Base-by-base conservation (phyloP, 2,113 vertebrate genomes). In the Anser cygnoides region DNA sequence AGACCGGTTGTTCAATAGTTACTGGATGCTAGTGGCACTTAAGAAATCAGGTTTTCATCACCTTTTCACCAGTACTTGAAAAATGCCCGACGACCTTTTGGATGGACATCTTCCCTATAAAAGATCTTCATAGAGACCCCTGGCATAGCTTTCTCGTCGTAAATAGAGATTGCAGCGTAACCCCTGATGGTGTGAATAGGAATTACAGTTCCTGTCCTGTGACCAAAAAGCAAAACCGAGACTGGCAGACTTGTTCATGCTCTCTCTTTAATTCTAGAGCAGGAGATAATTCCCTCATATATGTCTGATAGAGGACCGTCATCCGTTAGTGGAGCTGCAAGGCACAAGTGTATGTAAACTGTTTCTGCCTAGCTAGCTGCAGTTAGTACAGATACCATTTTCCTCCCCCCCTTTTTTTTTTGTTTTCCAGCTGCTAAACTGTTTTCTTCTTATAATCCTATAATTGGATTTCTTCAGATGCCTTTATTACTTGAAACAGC, bases 381-480 rank as follows among this genome's bases (percentile, higher is more conserved):
- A 49, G 46, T 21, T 49, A 21, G 46, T 49, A 11, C 20, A 22
- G 67, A 54, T 82, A 81, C 75, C 25, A 14, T 75, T 84, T 2
- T 58, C 26, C 10, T 6, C 8, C 17, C 6, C 41, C 16, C 0
- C 0, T 2, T 23, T 49, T 49, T 49, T 33, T 68, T 67, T 90
- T 86, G 39, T 39, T 63, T 63, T 46, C 75, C 66, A 83, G 58
- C 66, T 93, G 44, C 80, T 95, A 28, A 95, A 89, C 86, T 96
- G 71, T 92, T 96, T 95, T 93, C 92, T 93, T 92, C 73, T 87
- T 31, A 6, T 96, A 96, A 97, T 95, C 93, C 87, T 75, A 39
- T 97, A 92, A 97, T 62, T 88, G 89, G 95, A 95, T 97, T 96
- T 92, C 70, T 94, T 37, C 49, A 84, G 84, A 89, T 90, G 57